Percentiles rank a stretch among this genome's conserved stretches.
phyloP scores from a whole-genome alignment of 2,113 vertebrate genomes.

The Arothron firmamentum region DNA sequence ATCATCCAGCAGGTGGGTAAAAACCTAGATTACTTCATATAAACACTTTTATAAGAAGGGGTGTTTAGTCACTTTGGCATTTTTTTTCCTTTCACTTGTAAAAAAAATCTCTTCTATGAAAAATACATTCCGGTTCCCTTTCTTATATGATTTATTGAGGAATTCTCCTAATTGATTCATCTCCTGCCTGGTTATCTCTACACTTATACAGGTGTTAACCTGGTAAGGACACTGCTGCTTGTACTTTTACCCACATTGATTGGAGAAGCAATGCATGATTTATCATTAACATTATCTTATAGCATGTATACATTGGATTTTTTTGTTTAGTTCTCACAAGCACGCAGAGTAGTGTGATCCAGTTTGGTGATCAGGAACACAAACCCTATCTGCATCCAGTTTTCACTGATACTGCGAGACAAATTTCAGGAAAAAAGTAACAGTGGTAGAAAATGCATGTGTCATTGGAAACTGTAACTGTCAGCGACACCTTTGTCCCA shows the following conservation, averaged over 20 bases:
- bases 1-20: slow-evolving; percentile 91
- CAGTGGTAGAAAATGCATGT: no score
- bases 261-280: neutral
- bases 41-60: neutral
- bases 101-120: neutral
- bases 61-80: neutral
- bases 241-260: slow-evolving; percentile 10
- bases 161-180: slow-evolving; percentile 20
- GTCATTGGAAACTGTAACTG: neutral
- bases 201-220: slow-evolving; percentile 35
- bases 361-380: neutral
- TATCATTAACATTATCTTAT: no score
- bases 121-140: slow-evolving; percentile 3
- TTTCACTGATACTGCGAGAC: no score
- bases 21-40: neutral
- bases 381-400: neutral
- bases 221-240: slow-evolving; percentile 63
- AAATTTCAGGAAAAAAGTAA: no score
- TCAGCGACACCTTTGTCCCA: neutral
- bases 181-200: slow-evolving; percentile 38
- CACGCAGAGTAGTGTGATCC: neutral
- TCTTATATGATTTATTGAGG: slow-evolving; percentile 16
- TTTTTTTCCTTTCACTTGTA: neutral
- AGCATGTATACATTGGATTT: no score
- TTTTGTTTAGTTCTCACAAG: no score